Evolutionary conservation across 1,140 invertebrate species (phyloP), one percentile per base, ranked within the genome.

Genomic region (Zeugodacus cucurbitae): DNA sequence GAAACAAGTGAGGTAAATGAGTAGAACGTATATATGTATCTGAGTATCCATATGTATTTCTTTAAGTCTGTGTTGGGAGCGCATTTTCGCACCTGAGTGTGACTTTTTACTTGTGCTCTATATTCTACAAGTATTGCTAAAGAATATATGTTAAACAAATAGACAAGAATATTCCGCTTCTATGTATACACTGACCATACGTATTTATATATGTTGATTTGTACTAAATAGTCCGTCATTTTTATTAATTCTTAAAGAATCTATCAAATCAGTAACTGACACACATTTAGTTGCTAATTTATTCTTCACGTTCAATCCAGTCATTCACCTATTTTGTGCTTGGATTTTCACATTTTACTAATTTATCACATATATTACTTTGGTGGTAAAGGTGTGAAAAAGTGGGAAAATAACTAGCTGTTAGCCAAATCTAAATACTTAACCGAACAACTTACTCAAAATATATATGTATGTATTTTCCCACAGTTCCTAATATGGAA

Each of bases 31-130:
- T 67, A 59, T 26, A 59, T 59, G n/a, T 59, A 62, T 22, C 57
- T 58, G 1, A 3, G 57, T 59, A 54, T 54, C n/a, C 17, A 10
- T 26, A 59, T 26, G 58, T 62, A 26, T 62, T 3, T 26, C 26
- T 54, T 62, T 82, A 2, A 4, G 4, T 10, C 17, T 20, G 74
- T 48, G 74, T 82, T 82, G 34, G 29, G 44, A 10, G 44, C 1
- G 48, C 1, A 82, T 82, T 82, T 82, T 82, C 74, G 44, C 74
- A 82, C 41, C 41, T 48, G 8, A 82, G 74, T 82, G 74, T 22
- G 34, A 82, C 10, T 48, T 48, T n/a, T n/a, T n/a, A n/a, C 10
- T 48, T 48, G 41, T 26, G 37, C 74, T n/a, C 22, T 26, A 82
- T n/a, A 48, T 74, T 37, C n/a, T 34, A 20, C 4, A 32, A 67